Conservation (phyloP, 2,797 vertebrate species). For the Knipowitschia caucasica region DNA sequence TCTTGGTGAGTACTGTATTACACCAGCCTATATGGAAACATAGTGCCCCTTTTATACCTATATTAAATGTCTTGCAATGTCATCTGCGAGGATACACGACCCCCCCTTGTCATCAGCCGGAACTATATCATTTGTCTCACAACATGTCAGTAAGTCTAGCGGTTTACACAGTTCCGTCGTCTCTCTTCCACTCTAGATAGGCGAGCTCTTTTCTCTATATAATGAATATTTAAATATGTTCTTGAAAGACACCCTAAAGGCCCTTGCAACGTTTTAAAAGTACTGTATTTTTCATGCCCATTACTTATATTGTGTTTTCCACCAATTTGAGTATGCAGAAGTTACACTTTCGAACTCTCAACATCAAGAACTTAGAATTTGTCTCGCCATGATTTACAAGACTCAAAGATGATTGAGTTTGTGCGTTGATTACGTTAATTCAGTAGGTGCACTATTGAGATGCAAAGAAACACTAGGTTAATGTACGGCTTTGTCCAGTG, state of each 20-base stretch:
- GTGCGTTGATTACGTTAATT: slow-evolving; percentile 9
- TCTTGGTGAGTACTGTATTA: slow-evolving; percentile 84
- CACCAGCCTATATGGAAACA: background rate
- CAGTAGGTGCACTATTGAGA: slow-evolving; percentile 21
- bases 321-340: slow-evolving; percentile 18
- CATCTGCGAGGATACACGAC: slow-evolving; percentile 11
- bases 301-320: slow-evolving; percentile 63
- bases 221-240: slow-evolving; percentile 66
- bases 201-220: slow-evolving; percentile 27
- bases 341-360: slow-evolving; percentile 23
- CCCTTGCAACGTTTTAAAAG: slow-evolving; percentile 52
- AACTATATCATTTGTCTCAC: slow-evolving; percentile 16
- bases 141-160: slow-evolving; percentile 14
- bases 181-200: slow-evolving; percentile 16
- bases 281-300: slow-evolving; percentile 71
- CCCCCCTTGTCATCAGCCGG: slow-evolving; percentile 12
- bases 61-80: slow-evolving; percentile 15
- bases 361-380: slow-evolving; percentile 7
- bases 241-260: slow-evolving; percentile 56
- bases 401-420: slow-evolving; percentile 36
- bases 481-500: slow-evolving; percentile 26
- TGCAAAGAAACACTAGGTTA: slow-evolving; percentile 27
- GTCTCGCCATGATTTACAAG: slow-evolving; percentile 29
- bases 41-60: slow-evolving; percentile 9
- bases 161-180: slow-evolving; percentile 17